phyloP scores from a whole-genome alignment of 2,797 vertebrate genomes.

The Danio aesculapii region DNA sequence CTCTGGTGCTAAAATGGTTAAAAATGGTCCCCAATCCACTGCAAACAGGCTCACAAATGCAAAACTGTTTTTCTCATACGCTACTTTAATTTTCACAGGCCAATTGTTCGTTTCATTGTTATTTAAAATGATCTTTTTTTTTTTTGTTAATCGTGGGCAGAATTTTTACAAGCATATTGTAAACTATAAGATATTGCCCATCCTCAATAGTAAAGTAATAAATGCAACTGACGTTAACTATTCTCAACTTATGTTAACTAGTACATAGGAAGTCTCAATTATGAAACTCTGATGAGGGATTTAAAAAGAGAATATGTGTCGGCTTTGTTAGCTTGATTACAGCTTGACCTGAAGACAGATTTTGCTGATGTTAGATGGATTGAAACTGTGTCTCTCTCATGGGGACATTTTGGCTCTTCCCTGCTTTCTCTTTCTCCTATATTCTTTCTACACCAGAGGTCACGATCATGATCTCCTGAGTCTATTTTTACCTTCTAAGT shows the following conservation, averaged over 20 bases:
- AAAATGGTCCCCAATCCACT: too few relatives aligned
- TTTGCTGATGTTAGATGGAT: constrained; percentile 63
- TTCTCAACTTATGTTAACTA: not conserved
- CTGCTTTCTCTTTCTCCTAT: constrained; percentile 51
- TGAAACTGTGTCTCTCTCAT: constrained; percentile 52
- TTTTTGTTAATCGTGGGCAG: too few relatives aligned
- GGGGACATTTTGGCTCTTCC: constrained; percentile 43
- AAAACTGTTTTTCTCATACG: too few relatives aligned
- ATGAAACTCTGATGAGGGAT: constrained; percentile 9
- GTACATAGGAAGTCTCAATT: not conserved
- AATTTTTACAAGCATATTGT: too few relatives aligned
- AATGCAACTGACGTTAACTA: not conserved
- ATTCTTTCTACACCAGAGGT: constrained; percentile 56
- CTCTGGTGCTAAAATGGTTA: too few relatives aligned
- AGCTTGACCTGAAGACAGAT: constrained; percentile 65
- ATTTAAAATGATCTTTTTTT: too few relatives aligned
- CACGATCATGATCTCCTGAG: constrained; percentile 55
- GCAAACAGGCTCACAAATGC: too few relatives aligned
- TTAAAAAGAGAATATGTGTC: constrained; percentile 1
- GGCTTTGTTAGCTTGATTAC: constrained; percentile 59
- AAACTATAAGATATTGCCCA: too few relatives aligned
- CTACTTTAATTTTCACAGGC: too few relatives aligned
- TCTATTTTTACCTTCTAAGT: constrained; percentile 69
- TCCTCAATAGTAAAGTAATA: too few relatives aligned
- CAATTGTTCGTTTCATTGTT: too few relatives aligned